These are phyloP conservation scores for Aphodius sticticus DNA, from an alignment of 2,888 invertebrate species.

Conservation along the genomic window DNA sequence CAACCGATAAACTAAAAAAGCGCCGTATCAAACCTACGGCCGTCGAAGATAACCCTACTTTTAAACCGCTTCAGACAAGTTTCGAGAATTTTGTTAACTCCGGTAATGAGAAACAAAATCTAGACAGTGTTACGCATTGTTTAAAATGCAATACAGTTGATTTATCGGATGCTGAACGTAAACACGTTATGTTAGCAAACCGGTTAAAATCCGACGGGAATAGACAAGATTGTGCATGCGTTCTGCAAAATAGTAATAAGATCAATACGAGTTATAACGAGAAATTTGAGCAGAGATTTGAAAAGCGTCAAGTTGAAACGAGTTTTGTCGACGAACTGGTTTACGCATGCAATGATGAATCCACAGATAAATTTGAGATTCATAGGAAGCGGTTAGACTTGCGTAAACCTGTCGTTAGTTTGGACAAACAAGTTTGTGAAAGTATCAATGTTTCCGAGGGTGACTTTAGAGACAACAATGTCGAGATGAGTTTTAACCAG, in stretches of 20 bases:
- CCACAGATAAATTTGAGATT: background rate
- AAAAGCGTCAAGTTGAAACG: background rate
- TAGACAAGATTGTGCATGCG: background rate
- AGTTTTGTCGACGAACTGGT: background rate
- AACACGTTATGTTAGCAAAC: background rate
- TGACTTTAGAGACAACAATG: too few species aligned
- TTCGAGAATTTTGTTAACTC: background rate
- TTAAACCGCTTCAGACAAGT: background rate
- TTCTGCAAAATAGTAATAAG: background rate
- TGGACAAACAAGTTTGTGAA: background rate
- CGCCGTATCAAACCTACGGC: slow-evolving; percentile 10
- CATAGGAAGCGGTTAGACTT: background rate
- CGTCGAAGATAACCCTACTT: background rate
- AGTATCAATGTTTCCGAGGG: too few species aligned
- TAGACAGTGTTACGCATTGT: background rate
- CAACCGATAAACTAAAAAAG: background rate
- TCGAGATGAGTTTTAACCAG: too few species aligned
- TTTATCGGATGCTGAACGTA: background rate
- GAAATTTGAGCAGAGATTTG: background rate
- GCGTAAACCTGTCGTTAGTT: background rate
- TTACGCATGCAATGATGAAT: background rate
- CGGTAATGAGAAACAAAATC: background rate
- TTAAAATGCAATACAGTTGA: background rate
- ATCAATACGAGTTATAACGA: background rate
- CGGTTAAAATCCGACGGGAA: background rate